These are phyloP conservation scores for Melinaea marsaeus DNA, from an alignment of 2,888 invertebrate genomes.

Conservation along the genomic window DNA sequence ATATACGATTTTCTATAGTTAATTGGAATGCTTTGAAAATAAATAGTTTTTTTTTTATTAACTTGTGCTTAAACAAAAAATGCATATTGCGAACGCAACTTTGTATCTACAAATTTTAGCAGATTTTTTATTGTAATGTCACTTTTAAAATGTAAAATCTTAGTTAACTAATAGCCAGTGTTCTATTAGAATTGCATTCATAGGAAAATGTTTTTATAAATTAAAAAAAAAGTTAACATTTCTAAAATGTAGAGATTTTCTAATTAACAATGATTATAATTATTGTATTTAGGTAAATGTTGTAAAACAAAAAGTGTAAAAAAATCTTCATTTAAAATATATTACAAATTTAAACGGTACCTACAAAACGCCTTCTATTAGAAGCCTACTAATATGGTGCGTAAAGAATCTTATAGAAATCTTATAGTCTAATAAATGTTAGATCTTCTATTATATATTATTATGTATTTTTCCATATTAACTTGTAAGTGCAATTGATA, in stretches of 20 bases:
- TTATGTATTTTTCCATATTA: conserved; percentile 30
- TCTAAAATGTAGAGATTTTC: conserved; percentile 6
- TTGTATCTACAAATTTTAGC: neutral
- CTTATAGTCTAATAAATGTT: conserved; percentile 38
- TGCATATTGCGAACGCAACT: neutral
- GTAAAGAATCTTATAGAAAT: conserved; percentile 36
- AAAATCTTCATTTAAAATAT: conserved; percentile 18
- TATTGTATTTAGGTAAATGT: conserved; percentile 1
- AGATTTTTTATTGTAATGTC: neutral
- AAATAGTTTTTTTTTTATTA: neutral
- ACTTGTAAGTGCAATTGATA: conserved; percentile 26
- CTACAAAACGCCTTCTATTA: conserved; percentile 62
- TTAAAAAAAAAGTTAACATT: conserved; percentile 1
- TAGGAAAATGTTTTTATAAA: too few species aligned
- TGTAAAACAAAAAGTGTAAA: conserved; percentile 16
- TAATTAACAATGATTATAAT: neutral
- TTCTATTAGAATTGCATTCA: neutral
- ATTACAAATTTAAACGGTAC: conserved; percentile 44
- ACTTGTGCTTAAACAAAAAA: neutral
- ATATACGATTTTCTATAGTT: conserved; percentile 43
- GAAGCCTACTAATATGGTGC: conserved; percentile 62
- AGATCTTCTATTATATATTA: conserved; percentile 36
- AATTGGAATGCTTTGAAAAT: conserved; percentile 17
- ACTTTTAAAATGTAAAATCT: neutral
- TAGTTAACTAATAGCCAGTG: neutral